Evolutionary conservation across 2,113 vertebrate species (phyloP).

Genomic region (Periophthalmodon schlosseri): DNA sequence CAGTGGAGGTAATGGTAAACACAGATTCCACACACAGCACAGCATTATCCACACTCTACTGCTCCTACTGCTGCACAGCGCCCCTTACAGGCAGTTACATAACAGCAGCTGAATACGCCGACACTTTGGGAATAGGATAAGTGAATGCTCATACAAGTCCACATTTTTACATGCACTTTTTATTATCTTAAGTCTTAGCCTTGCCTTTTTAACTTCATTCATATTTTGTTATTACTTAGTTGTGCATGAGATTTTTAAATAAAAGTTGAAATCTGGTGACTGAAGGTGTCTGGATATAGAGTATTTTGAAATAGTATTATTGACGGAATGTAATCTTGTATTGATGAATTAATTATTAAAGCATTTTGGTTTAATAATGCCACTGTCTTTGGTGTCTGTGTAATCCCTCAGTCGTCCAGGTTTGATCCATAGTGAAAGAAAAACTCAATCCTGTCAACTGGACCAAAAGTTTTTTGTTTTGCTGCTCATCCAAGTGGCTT

Average conservation of each 20-base stretch:
- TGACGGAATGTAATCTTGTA: too few relatives aligned
- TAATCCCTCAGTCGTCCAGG: too few relatives aligned
- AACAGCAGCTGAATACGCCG: background rate
- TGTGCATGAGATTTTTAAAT: background rate
- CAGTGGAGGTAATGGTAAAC: constrained; percentile 4
- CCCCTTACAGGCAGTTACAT: background rate
- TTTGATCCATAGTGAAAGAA: too few relatives aligned
- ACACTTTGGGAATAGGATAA: background rate
- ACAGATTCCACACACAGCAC: background rate
- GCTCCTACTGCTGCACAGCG: background rate
- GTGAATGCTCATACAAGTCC: background rate
- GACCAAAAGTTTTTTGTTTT: too few relatives aligned
- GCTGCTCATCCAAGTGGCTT: too few relatives aligned
- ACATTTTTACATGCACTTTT: background rate
- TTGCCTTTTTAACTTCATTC: background rate
- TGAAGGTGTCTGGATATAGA: too few relatives aligned
- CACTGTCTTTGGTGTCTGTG: too few relatives aligned
- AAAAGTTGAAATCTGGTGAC: too few relatives aligned
- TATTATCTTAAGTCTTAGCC: background rate
- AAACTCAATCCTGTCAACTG: too few relatives aligned
- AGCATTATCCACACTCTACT: background rate
- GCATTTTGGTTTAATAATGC: too few relatives aligned
- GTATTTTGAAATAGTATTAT: too few relatives aligned
- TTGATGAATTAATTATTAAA: too few relatives aligned
- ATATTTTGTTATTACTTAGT: background rate